Percentiles rank a stretch among this genome's conserved stretches.
These are phyloP conservation scores for Exocentrus adspersus DNA, from an alignment of 2,888 invertebrate genomes.

Conservation along the genomic window DNA sequence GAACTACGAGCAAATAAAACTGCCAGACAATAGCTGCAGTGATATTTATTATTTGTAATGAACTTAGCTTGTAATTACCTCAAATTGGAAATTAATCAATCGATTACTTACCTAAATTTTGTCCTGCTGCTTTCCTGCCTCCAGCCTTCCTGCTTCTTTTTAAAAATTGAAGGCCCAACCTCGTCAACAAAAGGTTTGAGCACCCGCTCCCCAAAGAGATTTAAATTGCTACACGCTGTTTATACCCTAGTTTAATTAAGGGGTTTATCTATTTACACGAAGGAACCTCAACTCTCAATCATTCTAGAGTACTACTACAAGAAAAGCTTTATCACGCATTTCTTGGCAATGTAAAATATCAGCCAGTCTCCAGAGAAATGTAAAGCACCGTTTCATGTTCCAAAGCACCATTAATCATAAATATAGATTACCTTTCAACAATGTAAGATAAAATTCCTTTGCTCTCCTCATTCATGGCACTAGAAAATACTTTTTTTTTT, in stretches of 20 bases:
- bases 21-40: too few species aligned
- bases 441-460: slow-evolving; percentile 40
- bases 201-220: too few species aligned
- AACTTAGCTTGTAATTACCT: too few species aligned
- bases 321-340: slow-evolving; percentile 47
- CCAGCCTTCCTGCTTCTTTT: too few species aligned
- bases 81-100: too few species aligned
- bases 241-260: neutral
- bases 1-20: too few species aligned
- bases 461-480: slow-evolving; percentile 21
- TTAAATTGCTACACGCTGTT: too few species aligned
- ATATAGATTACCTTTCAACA: slow-evolving; percentile 55
- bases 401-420: slow-evolving; percentile 52
- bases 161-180: too few species aligned
- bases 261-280: neutral
- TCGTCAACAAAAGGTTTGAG: too few species aligned
- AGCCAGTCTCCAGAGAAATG: slow-evolving; percentile 48
- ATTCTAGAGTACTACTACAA: slow-evolving; percentile 30
- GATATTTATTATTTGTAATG: too few species aligned
- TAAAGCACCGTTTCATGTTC: slow-evolving; percentile 52
- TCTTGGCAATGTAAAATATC: slow-evolving; percentile 50
- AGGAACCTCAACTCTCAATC: neutral
- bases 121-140: too few species aligned
- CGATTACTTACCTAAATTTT: too few species aligned
- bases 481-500: slow-evolving; percentile 4